These are phyloP conservation scores for Ahaetulla prasina DNA, from an alignment of 2,113 vertebrate species.

Conservation along the genomic window DNA sequence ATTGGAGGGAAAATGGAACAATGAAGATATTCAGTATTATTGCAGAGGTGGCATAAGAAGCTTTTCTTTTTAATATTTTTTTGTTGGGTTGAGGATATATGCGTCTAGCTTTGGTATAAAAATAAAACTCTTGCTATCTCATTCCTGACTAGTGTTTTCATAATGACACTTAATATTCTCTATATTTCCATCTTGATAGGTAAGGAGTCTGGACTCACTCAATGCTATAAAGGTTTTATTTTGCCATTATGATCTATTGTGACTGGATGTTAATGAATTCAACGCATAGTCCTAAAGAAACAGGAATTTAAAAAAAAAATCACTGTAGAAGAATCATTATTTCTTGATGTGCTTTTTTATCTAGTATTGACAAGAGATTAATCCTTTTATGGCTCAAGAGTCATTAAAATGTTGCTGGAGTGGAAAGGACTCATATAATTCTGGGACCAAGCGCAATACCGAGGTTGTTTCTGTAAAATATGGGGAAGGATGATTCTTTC, in stretches of 20 bases:
- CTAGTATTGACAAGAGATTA: constrained; percentile 1
- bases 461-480: background rate
- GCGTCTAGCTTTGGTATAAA: constrained; percentile 42
- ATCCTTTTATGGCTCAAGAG: background rate
- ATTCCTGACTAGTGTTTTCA: constrained; percentile 51
- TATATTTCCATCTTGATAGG: constrained; percentile 45
- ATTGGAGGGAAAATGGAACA: background rate
- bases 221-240: constrained; percentile 49
- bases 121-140: constrained; percentile 56
- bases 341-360: background rate
- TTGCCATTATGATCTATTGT: background rate
- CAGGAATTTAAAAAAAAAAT: background rate
- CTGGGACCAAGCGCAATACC: background rate
- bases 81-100: constrained; percentile 33
- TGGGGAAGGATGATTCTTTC: background rate
- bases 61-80: constrained; percentile 13
- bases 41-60: background rate
- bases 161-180: constrained; percentile 49
- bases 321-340: constrained; percentile 12
- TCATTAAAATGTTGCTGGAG: background rate
- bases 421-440: background rate
- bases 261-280: constrained; percentile 48
- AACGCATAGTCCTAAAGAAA: constrained; percentile 14
- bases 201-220: constrained; percentile 50
- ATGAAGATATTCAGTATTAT: background rate